phyloP scores from a whole-genome alignment of 1,140 invertebrate genomes.

The Nilaparvata lugens region DNA sequence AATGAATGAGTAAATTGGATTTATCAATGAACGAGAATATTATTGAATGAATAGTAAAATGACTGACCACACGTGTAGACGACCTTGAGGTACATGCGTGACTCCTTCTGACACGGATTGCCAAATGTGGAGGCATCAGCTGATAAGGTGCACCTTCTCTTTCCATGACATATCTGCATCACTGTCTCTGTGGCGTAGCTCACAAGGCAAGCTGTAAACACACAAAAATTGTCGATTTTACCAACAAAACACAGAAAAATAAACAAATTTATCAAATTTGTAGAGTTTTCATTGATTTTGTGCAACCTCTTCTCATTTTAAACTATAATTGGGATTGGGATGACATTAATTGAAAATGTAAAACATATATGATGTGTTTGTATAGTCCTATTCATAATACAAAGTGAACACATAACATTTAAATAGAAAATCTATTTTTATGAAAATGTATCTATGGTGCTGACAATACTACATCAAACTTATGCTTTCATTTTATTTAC shows the following conservation, averaged over 20 bases:
- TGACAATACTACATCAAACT: too few relatives aligned
- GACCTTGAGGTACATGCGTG: slow-evolving; percentile 82
- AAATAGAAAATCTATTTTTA: too few relatives aligned
- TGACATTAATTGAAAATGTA: too few relatives aligned
- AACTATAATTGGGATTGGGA: too few relatives aligned
- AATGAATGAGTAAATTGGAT: background rate
- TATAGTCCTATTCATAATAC: too few relatives aligned
- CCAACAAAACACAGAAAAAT: slow-evolving; percentile 25
- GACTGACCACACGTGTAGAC: slow-evolving; percentile 90
- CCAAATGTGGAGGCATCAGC: slow-evolving; percentile 80
- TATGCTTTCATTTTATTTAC: too few relatives aligned
- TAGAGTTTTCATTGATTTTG: too few relatives aligned
- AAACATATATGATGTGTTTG: too few relatives aligned
- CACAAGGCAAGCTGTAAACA: slow-evolving; percentile 67
- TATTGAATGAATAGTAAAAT: background rate
- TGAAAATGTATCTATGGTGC: too few relatives aligned
- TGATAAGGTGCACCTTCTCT: slow-evolving; percentile 67
- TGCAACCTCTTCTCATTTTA: too few relatives aligned
- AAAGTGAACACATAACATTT: too few relatives aligned
- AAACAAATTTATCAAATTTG: background rate
- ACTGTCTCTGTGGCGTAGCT: slow-evolving; percentile 80
- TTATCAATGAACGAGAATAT: background rate
- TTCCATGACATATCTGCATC: slow-evolving; percentile 82
- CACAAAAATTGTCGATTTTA: background rate
- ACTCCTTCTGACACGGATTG: slow-evolving; percentile 70